Base-by-base conservation (phyloP, 2,888 invertebrate genomes). In the Clostera curtula region DNA sequence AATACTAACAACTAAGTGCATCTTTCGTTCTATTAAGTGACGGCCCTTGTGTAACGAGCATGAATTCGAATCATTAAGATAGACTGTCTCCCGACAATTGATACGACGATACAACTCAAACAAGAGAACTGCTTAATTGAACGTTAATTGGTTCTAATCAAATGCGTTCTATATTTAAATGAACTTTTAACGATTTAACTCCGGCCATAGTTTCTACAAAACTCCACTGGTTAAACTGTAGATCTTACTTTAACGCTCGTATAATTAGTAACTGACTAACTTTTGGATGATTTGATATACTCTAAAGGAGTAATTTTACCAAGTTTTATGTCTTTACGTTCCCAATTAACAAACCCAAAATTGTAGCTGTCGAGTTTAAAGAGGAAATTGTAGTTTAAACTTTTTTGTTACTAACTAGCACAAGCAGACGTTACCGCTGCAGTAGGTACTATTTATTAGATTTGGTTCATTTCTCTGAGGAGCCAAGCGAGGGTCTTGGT, bases 111-210 rank as follows among this genome's bases (percentile, higher is more conserved):
- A 58, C 57, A 56, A 58, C 56, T 52, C 56, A 67, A 69, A 68
- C 67, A 64, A 69, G 71, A 66, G 70, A 62, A 63, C 65, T 57
- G 66, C 65, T 79, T 77, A 80, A 82, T 80, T 77, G 70, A 62
- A 65, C 64, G 61, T 79, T 80, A 82, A 82, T 80, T 82, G 79
- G 56, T 64, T 74, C 56, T 83, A 82, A 83, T 82, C 77, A 76
- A 79, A 76, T 72, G 76, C 71, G 77, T 80, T 75, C 77, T 77
- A 79, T 75, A 76, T 83, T 76, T 77, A 80, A 77, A 76, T 74
- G 68, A 75, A 74, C 68, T 68, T 70, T 72, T 70, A 74, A 77
- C 59, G 66, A 75, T 63, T 62, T 63, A 51, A n/a, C n/a, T n/a
- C n/a, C n/a, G n/a, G n/a, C n/a, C n/a, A n/a, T n/a, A n/a, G n/a